Evolutionary conservation across 2,888 invertebrate species (phyloP).

Genomic region (Melinaea menophilus): DNA sequence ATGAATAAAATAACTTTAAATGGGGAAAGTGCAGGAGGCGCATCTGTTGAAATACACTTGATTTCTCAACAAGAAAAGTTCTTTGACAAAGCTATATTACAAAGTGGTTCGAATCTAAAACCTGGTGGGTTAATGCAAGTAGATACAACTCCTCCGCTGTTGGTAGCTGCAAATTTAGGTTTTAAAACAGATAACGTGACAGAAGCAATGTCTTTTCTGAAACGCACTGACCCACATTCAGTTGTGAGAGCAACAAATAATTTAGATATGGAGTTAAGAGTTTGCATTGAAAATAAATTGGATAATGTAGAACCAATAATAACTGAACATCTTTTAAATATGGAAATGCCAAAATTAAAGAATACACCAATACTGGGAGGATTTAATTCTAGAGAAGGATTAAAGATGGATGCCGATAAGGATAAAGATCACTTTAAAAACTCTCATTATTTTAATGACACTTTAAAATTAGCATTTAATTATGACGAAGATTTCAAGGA

Average conservation of each 20-base stretch:
- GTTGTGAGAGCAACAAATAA: constrained; percentile 40
- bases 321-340: constrained; percentile 39
- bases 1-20: constrained; percentile 37
- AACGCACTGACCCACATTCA: constrained; percentile 33
- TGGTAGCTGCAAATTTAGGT: constrained; percentile 16
- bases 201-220: constrained; percentile 43
- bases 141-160: neutral
- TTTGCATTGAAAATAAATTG: constrained; percentile 48
- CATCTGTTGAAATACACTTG: constrained; percentile 37
- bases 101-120: constrained; percentile 3
- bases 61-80: constrained; percentile 35
- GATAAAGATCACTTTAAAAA: constrained; percentile 34
- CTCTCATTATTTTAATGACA: constrained; percentile 29
- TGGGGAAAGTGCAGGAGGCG: constrained; percentile 42
- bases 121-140: constrained; percentile 2
- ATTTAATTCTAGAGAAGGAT: constrained; percentile 43
- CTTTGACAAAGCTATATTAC: constrained; percentile 28
- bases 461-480: constrained; percentile 18
- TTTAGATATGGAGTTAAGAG: constrained; percentile 37
- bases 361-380: constrained; percentile 47
- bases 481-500: constrained; percentile 26
- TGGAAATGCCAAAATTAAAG: constrained; percentile 38
- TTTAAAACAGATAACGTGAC: constrained; percentile 33
- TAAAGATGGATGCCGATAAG: constrained; percentile 30
- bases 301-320: constrained; percentile 43